These are phyloP conservation scores for Schlechtendalia chinensis DNA, from an alignment of 1,140 invertebrate species.

Conservation along the genomic window DNA sequence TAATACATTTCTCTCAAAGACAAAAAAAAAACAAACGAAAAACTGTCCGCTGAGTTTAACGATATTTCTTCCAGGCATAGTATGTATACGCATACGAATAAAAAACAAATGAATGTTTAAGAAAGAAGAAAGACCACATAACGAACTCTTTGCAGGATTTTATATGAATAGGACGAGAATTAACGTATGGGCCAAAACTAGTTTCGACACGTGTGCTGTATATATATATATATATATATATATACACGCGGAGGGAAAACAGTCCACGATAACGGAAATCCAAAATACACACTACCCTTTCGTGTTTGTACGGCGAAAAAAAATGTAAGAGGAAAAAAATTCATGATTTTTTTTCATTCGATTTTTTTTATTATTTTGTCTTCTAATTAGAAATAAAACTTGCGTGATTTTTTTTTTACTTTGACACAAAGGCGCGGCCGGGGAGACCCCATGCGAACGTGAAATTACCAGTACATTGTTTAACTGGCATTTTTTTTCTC, in stretches of 20 bases:
- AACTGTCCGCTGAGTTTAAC: constrained; percentile 26
- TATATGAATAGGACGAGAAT: constrained; percentile 1
- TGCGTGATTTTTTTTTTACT: not conserved
- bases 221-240: too few relatives aligned
- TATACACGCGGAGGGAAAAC: not conserved
- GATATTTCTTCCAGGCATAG: not conserved
- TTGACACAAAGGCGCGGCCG: not conserved
- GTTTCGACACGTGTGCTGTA: constrained; percentile 1
- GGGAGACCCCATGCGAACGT: constrained; percentile 26
- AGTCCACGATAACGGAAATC: constrained; percentile 31
- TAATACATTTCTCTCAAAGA: constrained; percentile 22
- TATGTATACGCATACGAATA: too few relatives aligned
- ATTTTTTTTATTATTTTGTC: not conserved
- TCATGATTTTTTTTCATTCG: not conserved
- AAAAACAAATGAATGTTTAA: not conserved
- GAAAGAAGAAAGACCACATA: constrained; percentile 10
- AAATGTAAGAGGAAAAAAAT: constrained; percentile 16
- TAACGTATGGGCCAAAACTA: constrained; percentile 21
- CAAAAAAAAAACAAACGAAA: not conserved
- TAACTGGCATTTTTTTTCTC: constrained; percentile 40
- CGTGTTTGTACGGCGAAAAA: not conserved
- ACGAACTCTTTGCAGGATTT: not conserved
- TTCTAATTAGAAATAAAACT: constrained; percentile 42
- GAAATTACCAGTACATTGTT: constrained; percentile 46
- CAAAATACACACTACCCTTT: constrained; percentile 7